Evolutionary conservation across 1,140 invertebrate species (phyloP).

Genomic region (Arion vulgaris): DNA sequence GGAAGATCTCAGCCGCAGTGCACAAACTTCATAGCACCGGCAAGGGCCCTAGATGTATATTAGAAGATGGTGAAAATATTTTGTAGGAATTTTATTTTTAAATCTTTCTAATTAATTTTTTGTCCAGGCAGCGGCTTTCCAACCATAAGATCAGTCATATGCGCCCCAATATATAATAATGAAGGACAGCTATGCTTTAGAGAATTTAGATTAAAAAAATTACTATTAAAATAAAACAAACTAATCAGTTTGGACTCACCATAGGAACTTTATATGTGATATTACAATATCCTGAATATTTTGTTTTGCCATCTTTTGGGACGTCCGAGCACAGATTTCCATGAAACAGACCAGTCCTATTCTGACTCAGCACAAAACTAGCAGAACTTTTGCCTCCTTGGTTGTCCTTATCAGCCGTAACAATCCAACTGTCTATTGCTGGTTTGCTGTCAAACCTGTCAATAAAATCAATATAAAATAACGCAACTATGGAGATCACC

Average conservation of each 20-base stretch:
- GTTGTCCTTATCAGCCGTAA: conserved; percentile 85
- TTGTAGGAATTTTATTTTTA: too few species aligned
- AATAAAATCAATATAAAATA: conserved; percentile 51
- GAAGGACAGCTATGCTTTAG: too few species aligned
- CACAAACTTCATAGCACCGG: too few species aligned
- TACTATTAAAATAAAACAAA: neutral
- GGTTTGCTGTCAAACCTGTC: conserved; percentile 72
- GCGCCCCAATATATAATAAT: too few species aligned
- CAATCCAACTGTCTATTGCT: conserved; percentile 82
- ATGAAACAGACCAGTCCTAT: conserved; percentile 83
- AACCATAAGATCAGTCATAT: too few species aligned
- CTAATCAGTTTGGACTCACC: neutral
- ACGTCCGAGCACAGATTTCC: conserved; percentile 81
- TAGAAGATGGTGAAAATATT: too few species aligned
- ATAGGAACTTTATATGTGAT: conserved; percentile 68
- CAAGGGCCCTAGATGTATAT: too few species aligned
- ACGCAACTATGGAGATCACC: too few species aligned
- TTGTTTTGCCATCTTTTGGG: conserved; percentile 85
- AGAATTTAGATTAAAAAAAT: too few species aligned
- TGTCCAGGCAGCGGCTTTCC: too few species aligned
- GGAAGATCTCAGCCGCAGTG: too few species aligned
- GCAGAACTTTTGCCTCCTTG: conserved; percentile 85
- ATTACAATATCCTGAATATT: conserved; percentile 84
- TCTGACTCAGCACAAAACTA: conserved; percentile 75
- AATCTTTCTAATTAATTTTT: too few species aligned